These are phyloP conservation scores for Rhagologus leucostigma DNA, from an alignment of 2,113 vertebrate species.

Conservation along the genomic window DNA sequence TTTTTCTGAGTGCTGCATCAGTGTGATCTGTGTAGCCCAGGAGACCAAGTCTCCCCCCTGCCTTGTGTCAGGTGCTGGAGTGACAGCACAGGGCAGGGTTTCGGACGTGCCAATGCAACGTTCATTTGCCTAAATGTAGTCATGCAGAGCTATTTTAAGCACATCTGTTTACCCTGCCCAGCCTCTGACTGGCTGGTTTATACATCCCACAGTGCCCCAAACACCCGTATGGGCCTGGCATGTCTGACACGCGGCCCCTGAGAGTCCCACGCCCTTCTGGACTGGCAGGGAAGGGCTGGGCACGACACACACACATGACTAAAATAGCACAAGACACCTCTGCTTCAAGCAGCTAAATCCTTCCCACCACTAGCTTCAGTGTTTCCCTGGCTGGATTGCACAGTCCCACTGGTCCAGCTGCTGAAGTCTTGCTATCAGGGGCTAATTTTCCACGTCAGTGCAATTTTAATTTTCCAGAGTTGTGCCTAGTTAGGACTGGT, in stretches of 20 bases:
- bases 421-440: not conserved
- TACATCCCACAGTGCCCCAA: not conserved
- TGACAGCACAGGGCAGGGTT: not conserved
- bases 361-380: not conserved
- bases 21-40: not conserved
- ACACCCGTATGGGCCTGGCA: not conserved
- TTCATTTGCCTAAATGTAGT: not conserved
- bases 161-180: not conserved
- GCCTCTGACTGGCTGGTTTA: not conserved
- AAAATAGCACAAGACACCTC: slow-evolving; percentile 10
- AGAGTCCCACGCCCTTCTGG: not conserved
- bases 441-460: not conserved
- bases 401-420: not conserved
- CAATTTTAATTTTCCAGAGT: slow-evolving; percentile 15
- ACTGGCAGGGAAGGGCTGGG: not conserved
- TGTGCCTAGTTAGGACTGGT: not conserved
- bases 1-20: not conserved
- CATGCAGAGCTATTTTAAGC: not conserved
- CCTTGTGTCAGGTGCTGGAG: not conserved
- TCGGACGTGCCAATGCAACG: not conserved
- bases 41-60: not conserved
- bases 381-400: not conserved
- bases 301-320: not conserved
- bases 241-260: not conserved
- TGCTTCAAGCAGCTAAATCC: not conserved